Evolutionary conservation across 1,140 invertebrate genomes (phyloP).

Genomic region (Venturia canescens): DNA sequence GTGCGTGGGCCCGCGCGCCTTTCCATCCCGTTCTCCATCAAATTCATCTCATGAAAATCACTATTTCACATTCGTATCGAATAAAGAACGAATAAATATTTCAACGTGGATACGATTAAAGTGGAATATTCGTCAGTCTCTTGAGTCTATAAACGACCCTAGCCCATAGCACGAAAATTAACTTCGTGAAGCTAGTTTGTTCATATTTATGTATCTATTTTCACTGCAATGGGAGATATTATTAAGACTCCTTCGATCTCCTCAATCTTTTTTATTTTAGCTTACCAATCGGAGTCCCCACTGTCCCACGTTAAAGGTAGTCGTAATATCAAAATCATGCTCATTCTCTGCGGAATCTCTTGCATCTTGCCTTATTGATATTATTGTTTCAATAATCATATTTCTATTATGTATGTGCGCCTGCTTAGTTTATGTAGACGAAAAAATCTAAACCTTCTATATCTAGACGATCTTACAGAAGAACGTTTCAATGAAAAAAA

Average conservation of each 20-base stretch:
- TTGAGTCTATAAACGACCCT: slow-evolving; percentile 5
- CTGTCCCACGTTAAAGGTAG: slow-evolving; percentile 74
- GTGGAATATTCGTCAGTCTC: neutral
- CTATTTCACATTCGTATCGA: neutral
- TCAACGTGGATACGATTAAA: neutral
- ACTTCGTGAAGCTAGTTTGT: slow-evolving; percentile 7
- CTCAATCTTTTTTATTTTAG: slow-evolving; percentile 68
- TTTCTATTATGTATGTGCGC: slow-evolving; percentile 62
- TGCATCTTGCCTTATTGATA: slow-evolving; percentile 64
- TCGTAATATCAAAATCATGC: slow-evolving; percentile 58
- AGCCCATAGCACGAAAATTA: slow-evolving; percentile 31
- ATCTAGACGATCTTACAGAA: neutral
- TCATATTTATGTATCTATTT: neutral
- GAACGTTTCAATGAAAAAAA: neutral
- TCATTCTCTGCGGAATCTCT: slow-evolving; percentile 65
- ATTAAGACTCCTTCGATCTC: slow-evolving; percentile 67
- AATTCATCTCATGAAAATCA: too few relatives aligned
- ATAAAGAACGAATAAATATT: too few relatives aligned
- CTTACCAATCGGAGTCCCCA: slow-evolving; percentile 75
- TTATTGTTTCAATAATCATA: slow-evolving; percentile 53
- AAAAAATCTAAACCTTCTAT: neutral
- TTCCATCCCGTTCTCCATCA: too few relatives aligned
- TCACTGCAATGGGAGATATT: slow-evolving; percentile 51
- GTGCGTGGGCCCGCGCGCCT: too few relatives aligned
- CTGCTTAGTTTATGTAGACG: slow-evolving; percentile 66